Base-by-base conservation (phyloP, 2,888 invertebrate species). In the Acrobasis suavella region DNA sequence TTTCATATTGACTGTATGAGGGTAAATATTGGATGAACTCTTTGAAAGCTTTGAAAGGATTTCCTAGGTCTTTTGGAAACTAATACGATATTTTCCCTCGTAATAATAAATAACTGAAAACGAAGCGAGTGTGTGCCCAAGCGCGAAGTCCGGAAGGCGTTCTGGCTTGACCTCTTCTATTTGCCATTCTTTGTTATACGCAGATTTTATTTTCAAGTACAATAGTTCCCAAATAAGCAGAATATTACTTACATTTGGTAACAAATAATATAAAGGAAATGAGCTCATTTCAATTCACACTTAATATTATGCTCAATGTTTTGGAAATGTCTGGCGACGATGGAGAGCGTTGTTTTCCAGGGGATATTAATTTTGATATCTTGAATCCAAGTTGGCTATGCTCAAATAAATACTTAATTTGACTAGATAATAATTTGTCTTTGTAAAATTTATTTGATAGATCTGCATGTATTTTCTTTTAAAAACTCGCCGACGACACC, bases 51-150 rank as follows among this genome's bases (percentile, higher is more conserved):
- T 56, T 56, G 7, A 56, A 14, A 42, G 42, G 56, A 42, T 56
- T 56, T 56, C 22, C 22, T 12, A 56, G 42, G 42, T 56, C 42
- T 39, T 42, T 42, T 56, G 22, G 42, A 56, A 46, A 56, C 56
- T 46, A 56, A 56, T n/a, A n/a, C n/a, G n/a, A n/a, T 56, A 46
- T 60, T 60, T 60, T 51, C 60, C 39, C 37, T 60, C n/a, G 14
- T 15, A 17, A 10, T 39, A 50, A 60, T 60, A 60, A 60, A 60
- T 60, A 50, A 50, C 16, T 10, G 60, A 51, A 38, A 37, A 50
- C 51, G 50, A 50, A 50, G 14, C 9, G 50, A 14, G 51, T 60
- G 60, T 39, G 42, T 14, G 60, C 38, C 16, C 39, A 38, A 38
- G 50, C 50, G 60, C 50, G 60, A 50, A 38, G 60, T 17, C 8